Evolutionary conservation across 2,888 invertebrate genomes (phyloP).

Genomic region (Polymixis lichenea): DNA sequence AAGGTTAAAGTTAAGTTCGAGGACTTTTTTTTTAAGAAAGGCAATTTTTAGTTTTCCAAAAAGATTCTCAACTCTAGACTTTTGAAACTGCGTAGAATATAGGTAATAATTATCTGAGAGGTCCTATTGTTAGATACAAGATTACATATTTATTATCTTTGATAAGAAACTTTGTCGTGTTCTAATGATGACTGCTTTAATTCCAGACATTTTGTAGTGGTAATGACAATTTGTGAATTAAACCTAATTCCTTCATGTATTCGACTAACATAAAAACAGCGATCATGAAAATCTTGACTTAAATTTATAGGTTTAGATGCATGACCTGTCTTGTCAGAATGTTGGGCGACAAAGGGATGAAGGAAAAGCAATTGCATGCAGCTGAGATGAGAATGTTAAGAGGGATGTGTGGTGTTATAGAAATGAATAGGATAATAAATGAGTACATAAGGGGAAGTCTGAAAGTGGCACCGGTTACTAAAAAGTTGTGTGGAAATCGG

Average conservation of each 20-base stretch:
- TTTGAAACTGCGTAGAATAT: constrained; percentile 5
- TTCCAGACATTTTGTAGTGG: constrained; percentile 9
- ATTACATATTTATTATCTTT: constrained; percentile 29
- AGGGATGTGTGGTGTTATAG: too few species aligned
- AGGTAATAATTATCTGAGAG: constrained; percentile 23
- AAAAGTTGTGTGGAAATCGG: too few species aligned
- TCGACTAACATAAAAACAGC: too few species aligned
- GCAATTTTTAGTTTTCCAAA: background rate
- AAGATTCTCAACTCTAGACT: background rate
- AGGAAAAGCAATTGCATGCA: too few species aligned
- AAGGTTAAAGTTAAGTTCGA: too few species aligned
- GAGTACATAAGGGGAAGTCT: too few species aligned
- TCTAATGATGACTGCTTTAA: constrained; percentile 1
- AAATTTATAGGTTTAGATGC: background rate
- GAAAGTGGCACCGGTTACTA: too few species aligned
- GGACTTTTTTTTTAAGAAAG: background rate
- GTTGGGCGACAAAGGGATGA: too few species aligned
- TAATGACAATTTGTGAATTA: background rate
- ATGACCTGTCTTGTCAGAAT: too few species aligned
- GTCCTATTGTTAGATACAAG: constrained; percentile 22
- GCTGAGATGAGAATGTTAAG: too few species aligned
- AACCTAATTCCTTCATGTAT: too few species aligned
- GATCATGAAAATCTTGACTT: background rate
- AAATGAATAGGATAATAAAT: too few species aligned
- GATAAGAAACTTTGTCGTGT: constrained; percentile 28